Percentiles rank a stretch among this genome's conserved stretches.
phyloP scores from a whole-genome alignment of 2,888 invertebrate species.

The Pandemis heparana region DNA sequence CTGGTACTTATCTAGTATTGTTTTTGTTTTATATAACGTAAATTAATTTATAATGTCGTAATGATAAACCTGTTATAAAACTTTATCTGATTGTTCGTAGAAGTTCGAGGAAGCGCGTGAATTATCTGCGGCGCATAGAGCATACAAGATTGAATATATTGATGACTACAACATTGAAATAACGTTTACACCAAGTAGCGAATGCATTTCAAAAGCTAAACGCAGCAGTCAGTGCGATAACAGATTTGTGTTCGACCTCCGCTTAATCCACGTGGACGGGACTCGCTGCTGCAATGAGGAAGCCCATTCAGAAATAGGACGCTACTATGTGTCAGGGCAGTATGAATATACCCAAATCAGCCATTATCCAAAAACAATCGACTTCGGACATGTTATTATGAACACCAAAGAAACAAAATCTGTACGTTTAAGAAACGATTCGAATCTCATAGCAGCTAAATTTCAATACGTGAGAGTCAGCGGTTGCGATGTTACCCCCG shows the following conservation, averaged over 20 bases:
- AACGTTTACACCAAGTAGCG: constrained; percentile 69
- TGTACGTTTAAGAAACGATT: constrained; percentile 76
- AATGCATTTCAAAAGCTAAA: constrained; percentile 72
- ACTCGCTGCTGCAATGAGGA: constrained; percentile 71
- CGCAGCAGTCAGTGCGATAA: constrained; percentile 60
- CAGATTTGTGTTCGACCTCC: constrained; percentile 74
- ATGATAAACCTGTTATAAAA: neutral
- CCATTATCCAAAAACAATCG: constrained; percentile 76
- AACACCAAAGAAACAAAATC: constrained; percentile 66
- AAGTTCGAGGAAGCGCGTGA: constrained; percentile 74
- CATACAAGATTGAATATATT: constrained; percentile 61
- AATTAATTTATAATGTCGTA: neutral
- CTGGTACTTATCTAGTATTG: constrained; percentile 57
- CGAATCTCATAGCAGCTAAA: constrained; percentile 67
- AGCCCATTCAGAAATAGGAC: constrained; percentile 75
- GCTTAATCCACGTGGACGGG: constrained; percentile 71
- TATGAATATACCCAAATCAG: constrained; percentile 78
- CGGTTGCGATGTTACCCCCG: constrained; percentile 73
- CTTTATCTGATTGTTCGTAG: constrained; percentile 52
- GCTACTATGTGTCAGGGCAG: constrained; percentile 85
- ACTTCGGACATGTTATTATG: constrained; percentile 76
- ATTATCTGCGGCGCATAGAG: constrained; percentile 77
- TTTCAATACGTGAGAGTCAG: constrained; percentile 70
- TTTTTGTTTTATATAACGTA: neutral
- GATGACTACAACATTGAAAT: constrained; percentile 62